Conservation (phyloP, 2,797 vertebrate genomes). For the Anomalospiza imberbis region DNA sequence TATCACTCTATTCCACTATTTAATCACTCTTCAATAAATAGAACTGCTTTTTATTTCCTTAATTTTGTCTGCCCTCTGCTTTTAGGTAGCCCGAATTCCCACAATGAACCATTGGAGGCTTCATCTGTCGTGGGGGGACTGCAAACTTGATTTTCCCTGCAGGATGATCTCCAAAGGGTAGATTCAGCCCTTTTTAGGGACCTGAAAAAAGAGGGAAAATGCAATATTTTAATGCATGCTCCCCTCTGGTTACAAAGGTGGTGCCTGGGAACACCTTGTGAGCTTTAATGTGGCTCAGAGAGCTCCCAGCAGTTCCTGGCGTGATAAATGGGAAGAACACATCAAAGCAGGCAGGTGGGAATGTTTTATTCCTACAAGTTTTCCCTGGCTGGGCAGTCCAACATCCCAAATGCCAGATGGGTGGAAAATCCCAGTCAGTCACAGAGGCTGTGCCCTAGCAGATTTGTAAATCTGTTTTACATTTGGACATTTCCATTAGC, state of each 20-base stretch:
- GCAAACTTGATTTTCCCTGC: background rate
- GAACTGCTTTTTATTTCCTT: background rate
- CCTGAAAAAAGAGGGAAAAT: background rate
- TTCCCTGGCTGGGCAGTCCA: background rate
- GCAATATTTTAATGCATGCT: background rate
- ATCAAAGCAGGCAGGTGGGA: background rate
- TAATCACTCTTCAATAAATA: background rate
- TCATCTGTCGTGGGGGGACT: background rate
- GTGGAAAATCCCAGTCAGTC: background rate
- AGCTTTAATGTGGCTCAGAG: background rate
- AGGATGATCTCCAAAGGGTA: background rate
- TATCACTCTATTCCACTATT: background rate
- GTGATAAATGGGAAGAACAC: background rate
- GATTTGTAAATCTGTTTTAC: background rate
- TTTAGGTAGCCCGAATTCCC: background rate
- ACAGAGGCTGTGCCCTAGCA: background rate
- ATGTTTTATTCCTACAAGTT: background rate
- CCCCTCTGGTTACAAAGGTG: background rate
- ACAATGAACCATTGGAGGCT: background rate
- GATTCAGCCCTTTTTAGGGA: background rate
- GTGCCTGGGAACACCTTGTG: background rate
- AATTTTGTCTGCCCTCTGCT: fast-evolving
- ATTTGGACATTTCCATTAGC: background rate
- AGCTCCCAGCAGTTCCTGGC: background rate
- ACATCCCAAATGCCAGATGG: background rate